Evolutionary conservation across 2,113 vertebrate genomes (phyloP), one percentile per base, ranked within the genome.

Genomic region (Psammodynastes pulverulentus): DNA sequence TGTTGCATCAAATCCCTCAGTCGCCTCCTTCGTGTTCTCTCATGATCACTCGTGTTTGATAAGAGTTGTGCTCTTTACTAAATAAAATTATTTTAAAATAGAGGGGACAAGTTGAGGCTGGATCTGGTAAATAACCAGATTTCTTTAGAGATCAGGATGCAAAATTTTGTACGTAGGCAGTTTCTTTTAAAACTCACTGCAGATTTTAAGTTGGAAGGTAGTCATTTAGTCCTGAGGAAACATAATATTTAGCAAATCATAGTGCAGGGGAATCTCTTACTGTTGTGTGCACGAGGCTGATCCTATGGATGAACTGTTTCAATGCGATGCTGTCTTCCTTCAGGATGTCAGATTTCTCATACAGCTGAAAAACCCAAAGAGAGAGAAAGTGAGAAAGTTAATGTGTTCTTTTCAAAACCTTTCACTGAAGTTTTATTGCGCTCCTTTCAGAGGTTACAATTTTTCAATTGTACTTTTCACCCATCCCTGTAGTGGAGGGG

Each of bases 281-380:
- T 97, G 94, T 95, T 51, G 98, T 97, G 79, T 98, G 97, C 45
- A 97, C 94, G 92, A 98, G 86, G 94, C 97, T 97, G 92, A 98
- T 97, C 90, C 93, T 96, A 54, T 91, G 97, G 56, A 99, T 95
- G 95, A 98, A 98, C 62, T 90, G 93, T 90, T 98, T 97, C 43
- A 97, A 90, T 72, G 91, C 87, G 89, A 95, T n/a, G 90, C 94
- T 94, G 89, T 95, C 95, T 92, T 91, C 95, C 91, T 93, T 91
- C 89, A 94, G 86, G 84, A 90, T 94, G 23, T 19, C 90, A 24
- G 79, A 94, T 13, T 45, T 90, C 91, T 97, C 97, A 94, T 94
- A 94, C 89, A 96, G 94, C 98, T 98, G 95, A 67, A 92, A 84
- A 79, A 87, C 1, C 91, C 87, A 34, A 90, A 91, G 29, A 86